Conservation (phyloP, 2,888 invertebrate genomes). For the Apomyelois bistriatella region DNA sequence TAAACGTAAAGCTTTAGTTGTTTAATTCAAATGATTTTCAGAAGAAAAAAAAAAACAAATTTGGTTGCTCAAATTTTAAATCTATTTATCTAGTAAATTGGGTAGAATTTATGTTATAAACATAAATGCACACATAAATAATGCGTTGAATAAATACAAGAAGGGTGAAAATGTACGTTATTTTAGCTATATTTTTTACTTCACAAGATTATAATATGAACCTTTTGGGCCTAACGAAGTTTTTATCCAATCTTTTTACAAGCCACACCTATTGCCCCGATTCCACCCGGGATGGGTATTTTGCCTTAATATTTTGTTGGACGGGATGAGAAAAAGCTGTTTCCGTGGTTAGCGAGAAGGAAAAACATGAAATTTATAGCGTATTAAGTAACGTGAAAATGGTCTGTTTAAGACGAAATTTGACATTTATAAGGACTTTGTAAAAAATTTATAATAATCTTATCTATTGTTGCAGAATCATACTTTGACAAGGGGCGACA, state of each 20-base stretch:
- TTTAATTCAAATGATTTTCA: no score
- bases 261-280: constrained; percentile 6
- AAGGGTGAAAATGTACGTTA: no score
- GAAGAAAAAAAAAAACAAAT: no score
- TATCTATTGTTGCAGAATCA: no score
- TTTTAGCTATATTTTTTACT: constrained; percentile 5
- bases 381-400: constrained; percentile 7
- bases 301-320: constrained; percentile 10
- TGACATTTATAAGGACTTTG: not conserved
- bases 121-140: no score
- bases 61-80: no score
- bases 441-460: no score
- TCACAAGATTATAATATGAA: constrained; percentile 2
- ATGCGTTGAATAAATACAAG: no score
- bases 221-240: constrained; percentile 14
- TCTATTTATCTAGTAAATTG: no score
- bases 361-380: constrained; percentile 1
- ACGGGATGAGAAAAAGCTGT: constrained; percentile 8
- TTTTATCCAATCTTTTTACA: constrained; percentile 17
- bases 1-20: no score
- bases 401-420: not conserved
- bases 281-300: not conserved
- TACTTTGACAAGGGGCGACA: no score
- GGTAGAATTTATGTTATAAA: no score
- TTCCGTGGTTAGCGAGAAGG: not conserved